A percentile compares a stretch with the other conserved stretches of the same genome.
Evolutionary conservation across 2,888 invertebrate genomes (phyloP).

Genomic region (Agrypnus murinus): DNA sequence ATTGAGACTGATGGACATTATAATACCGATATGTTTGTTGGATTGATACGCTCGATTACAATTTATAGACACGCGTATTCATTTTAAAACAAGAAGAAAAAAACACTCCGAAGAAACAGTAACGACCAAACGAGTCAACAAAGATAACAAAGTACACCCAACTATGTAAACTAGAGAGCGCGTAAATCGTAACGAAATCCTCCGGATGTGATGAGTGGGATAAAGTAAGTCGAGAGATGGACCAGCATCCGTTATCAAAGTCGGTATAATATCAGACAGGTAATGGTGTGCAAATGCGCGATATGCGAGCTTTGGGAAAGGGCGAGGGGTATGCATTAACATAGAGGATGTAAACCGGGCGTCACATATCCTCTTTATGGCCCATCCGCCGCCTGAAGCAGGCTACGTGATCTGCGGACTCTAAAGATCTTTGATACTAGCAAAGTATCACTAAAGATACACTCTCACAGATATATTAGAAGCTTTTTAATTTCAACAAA

Average conservation of each 20-base stretch:
- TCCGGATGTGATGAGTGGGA: slow-evolving; percentile 39
- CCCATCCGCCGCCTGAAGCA: slow-evolving; percentile 53
- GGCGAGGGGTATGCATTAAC: slow-evolving; percentile 58
- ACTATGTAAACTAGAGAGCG: slow-evolving; percentile 26
- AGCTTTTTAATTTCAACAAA: slow-evolving; percentile 8
- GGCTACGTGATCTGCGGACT: slow-evolving; percentile 48
- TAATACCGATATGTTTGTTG: slow-evolving; percentile 67
- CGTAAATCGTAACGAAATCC: slow-evolving; percentile 31
- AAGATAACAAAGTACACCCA: slow-evolving; percentile 2
- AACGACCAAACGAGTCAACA: slow-evolving; percentile 15
- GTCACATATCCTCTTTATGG: slow-evolving; percentile 58
- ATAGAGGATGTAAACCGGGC: slow-evolving; percentile 57
- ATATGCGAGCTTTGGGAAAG: slow-evolving; percentile 59
- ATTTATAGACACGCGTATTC: slow-evolving; percentile 63
- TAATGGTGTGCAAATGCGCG: slow-evolving; percentile 70
- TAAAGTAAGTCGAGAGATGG: slow-evolving; percentile 44
- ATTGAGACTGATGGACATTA: slow-evolving; percentile 68
- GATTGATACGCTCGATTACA: slow-evolving; percentile 61
- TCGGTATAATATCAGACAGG: slow-evolving; percentile 66
- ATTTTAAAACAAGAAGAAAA: slow-evolving; percentile 35
- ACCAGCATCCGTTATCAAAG: slow-evolving; percentile 58
- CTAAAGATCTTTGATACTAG: slow-evolving; percentile 39
- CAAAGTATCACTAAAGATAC: slow-evolving; percentile 26
- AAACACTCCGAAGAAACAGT: slow-evolving; percentile 5
- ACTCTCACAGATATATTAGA: slow-evolving; percentile 5